Evolutionary conservation across 1,140 invertebrate genomes (phyloP), one percentile per base, ranked within the genome.

Genomic region (Zaprionus camerounensis): DNA sequence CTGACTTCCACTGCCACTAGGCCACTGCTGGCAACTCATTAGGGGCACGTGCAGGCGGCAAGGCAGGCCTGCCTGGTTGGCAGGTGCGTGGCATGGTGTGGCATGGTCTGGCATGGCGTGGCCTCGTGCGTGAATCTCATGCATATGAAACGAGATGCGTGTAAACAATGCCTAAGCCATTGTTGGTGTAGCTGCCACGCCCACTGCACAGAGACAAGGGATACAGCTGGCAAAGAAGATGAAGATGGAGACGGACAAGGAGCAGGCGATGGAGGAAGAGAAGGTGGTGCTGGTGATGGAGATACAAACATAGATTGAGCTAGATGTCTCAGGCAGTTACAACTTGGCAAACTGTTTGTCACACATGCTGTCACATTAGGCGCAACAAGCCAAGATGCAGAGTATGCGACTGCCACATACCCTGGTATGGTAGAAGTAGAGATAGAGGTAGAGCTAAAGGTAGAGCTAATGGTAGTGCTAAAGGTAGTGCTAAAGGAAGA

Each of bases 121-220:
- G 71, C 57, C 64, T 75, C 46, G 71, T 70, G 76, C 62, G 62
- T 71, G 76, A 71, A 76, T 75, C 76, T 78, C 76, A 78, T 78
- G 80, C 80, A 82, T 82, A 82, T 82, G 74, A 73, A 82, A 82
- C 80, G 71, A 70, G 80, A 61, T 76, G 80, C 67, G 70, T 75
- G 80, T 82, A 75, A 82, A 82, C 80, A 82, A 79, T 51, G 71
- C 76, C 66, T 62, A 69, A 70, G 79, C 75, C 38, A 70, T 74
- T 78, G 74, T 73, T 66, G 31, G 20, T 6, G n/a, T 26, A 26
- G 41, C 41, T 62, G 64, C 55, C 56, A 64, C 66, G 31, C 64
- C 41, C 38, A 26, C 24, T 51, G 20, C 38, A 46, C 41, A 11
- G 5, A 15, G 26, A 34, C 61, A 51, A 24, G 46, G 13, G 20